Percentiles rank a stretch among this genome's conserved stretches.
Conservation (phyloP, 2,888 invertebrate genomes). For the Archips xylosteana region DNA sequence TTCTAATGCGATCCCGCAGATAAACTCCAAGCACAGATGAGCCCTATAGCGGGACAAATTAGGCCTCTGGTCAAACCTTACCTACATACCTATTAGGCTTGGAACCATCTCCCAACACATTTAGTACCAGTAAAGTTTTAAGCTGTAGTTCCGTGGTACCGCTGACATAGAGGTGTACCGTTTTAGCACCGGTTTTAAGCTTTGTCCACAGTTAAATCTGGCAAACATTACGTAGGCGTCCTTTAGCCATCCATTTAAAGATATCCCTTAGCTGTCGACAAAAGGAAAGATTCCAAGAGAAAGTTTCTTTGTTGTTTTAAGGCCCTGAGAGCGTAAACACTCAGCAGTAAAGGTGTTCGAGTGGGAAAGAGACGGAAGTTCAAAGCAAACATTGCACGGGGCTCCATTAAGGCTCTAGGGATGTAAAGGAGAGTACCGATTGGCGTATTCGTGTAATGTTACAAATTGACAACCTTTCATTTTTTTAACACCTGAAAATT, state of each 20-base stretch:
- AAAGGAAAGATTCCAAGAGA: neutral
- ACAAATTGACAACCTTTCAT: no score
- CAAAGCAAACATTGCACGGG: neutral
- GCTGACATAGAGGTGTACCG: no score
- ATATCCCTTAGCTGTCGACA: neutral
- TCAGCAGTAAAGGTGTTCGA: neutral
- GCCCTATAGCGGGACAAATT: no score
- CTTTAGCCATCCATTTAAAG: neutral
- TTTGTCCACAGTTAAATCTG: neutral
- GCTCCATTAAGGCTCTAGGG: neutral
- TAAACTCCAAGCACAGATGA: no score
- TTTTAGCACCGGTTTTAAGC: no score
- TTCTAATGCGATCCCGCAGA: no score
- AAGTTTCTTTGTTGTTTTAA: conserved; percentile 10
- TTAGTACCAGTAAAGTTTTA: no score
- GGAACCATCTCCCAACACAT: no score
- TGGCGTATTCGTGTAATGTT: neutral
- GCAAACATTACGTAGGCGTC: neutral
- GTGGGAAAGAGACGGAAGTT: neutral
- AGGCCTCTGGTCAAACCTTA: no score
- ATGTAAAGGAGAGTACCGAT: neutral
- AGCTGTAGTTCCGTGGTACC: no score
- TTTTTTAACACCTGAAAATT: no score
- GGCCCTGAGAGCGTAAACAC: conserved; percentile 10
- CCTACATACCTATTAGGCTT: no score